phyloP scores from a whole-genome alignment of 2,888 invertebrate genomes.

The Caenorhabditis uteleia region DNA sequence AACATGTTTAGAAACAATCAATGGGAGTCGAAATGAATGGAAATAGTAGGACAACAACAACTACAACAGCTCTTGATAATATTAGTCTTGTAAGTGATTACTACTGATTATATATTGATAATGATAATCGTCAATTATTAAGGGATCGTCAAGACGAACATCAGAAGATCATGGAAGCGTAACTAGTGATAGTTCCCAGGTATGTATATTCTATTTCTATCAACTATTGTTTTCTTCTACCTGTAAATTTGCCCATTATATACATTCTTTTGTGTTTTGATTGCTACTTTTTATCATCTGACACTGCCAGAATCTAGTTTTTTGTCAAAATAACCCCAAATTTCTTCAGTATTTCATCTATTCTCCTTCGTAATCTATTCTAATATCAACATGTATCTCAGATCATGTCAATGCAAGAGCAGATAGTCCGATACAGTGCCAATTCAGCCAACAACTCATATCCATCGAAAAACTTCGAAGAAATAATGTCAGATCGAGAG shows the following conservation, averaged over 20 bases:
- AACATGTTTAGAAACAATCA: too few relatives aligned
- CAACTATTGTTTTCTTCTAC: neutral
- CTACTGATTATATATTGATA: too few relatives aligned
- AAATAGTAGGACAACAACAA: too few relatives aligned
- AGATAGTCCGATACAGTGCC: conserved; percentile 40
- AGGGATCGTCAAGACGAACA: conserved; percentile 22
- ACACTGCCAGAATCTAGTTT: too few relatives aligned
- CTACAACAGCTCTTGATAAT: conserved; percentile 1
- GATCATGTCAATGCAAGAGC: conserved; percentile 48
- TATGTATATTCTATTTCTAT: neutral
- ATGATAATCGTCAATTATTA: too few relatives aligned
- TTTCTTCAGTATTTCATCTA: neutral
- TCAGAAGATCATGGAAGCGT: conserved; percentile 20
- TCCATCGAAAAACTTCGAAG: conserved; percentile 4
- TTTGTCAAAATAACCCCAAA: too few relatives aligned
- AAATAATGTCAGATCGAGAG: conserved; percentile 12
- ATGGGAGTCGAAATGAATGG: conserved; percentile 1
- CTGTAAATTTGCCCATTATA: too few relatives aligned
- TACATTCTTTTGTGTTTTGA: too few relatives aligned
- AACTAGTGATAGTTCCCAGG: conserved; percentile 23
- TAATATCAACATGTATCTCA: conserved; percentile 6
- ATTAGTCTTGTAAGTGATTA: conserved; percentile 7
- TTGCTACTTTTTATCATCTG: too few relatives aligned
- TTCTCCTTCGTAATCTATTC: too few relatives aligned
- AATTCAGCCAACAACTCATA: conserved; percentile 11